These are phyloP conservation scores for Zeugodacus cucurbitae DNA, from an alignment of 1,140 invertebrate species.

Conservation along the genomic window DNA sequence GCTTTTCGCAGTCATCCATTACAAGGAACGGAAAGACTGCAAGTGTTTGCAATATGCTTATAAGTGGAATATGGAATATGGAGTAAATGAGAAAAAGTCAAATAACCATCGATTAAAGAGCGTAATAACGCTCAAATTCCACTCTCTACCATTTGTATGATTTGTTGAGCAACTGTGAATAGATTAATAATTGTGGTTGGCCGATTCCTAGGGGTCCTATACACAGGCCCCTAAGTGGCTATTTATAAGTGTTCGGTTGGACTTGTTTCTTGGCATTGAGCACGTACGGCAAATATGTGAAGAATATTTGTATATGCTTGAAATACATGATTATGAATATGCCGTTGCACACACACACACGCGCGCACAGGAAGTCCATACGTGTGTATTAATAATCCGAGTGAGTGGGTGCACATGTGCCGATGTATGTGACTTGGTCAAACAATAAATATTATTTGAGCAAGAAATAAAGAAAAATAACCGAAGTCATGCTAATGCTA, in stretches of 20 bases:
- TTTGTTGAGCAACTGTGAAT: too few relatives aligned
- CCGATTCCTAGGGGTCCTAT: neutral
- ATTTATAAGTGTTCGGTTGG: neutral
- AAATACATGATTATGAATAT: neutral
- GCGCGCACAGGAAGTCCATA: neutral
- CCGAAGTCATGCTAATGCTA: neutral
- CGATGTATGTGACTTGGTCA: neutral
- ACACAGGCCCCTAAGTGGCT: neutral
- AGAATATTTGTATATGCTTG: conserved; percentile 11
- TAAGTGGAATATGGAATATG: too few relatives aligned
- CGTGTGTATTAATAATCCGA: neutral
- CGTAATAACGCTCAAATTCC: too few relatives aligned
- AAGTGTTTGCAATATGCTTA: too few relatives aligned
- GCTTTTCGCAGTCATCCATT: too few relatives aligned
- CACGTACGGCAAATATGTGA: conserved; percentile 1
- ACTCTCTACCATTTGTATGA: too few relatives aligned
- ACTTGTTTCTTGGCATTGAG: neutral
- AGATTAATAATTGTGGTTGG: neutral
- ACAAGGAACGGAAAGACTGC: too few relatives aligned
- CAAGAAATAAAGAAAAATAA: neutral
- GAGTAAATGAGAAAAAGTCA: too few relatives aligned
- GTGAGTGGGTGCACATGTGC: neutral
- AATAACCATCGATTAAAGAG: too few relatives aligned
- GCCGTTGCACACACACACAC: neutral
- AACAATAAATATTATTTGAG: neutral